Evolutionary conservation across 2,113 vertebrate genomes (phyloP), one percentile per base, ranked within the genome.

Genomic region (Tyrannus savana): DNA sequence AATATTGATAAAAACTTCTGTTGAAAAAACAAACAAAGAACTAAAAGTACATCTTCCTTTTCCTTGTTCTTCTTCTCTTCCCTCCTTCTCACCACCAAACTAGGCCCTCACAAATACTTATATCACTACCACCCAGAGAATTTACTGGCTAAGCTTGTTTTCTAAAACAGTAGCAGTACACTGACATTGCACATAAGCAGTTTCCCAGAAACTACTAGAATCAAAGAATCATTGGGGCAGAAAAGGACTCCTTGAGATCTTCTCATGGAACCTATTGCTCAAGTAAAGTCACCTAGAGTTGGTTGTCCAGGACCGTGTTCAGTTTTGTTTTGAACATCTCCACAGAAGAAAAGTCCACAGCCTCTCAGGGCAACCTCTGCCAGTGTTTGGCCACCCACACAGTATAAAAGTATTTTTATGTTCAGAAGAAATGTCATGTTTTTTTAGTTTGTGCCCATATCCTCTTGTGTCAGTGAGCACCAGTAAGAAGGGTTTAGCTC

Each of bases 271-370:
- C 3, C 7, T 30, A 19, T 18, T 72, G 33, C 62, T 85, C 44
- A 87, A 19, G 11, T 6, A 78, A 5, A 11, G 13, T 44, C 55
- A 66, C 9, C 10, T 44, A 66, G 1, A 69, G 27, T 9, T 59
- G 7, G 8, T 19, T 75, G 39, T 42, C 11, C 35, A 59, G 58
- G 15, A 72, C 21, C 0, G 1, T 1, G 1, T 35, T 9, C 8
- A 14, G 7, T 5, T 49, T 7, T 4, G 6, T 35, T 78, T 68
- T 23, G 11, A 55, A 1, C 46, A n/a, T 46, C 28, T 25, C 19
- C 37, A 73, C 5, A 41, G 52, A 30, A 77, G 55, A 89, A 80
- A 86, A 52, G 3, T 56, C 14, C 46, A 62, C 2, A 37, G 14
- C 4, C 10, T 66, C 31, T 46, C 28, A 58, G 19, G 30, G 8